phyloP scores from a whole-genome alignment of 1,140 invertebrate species.

The Aphelinus atriplicis region DNA sequence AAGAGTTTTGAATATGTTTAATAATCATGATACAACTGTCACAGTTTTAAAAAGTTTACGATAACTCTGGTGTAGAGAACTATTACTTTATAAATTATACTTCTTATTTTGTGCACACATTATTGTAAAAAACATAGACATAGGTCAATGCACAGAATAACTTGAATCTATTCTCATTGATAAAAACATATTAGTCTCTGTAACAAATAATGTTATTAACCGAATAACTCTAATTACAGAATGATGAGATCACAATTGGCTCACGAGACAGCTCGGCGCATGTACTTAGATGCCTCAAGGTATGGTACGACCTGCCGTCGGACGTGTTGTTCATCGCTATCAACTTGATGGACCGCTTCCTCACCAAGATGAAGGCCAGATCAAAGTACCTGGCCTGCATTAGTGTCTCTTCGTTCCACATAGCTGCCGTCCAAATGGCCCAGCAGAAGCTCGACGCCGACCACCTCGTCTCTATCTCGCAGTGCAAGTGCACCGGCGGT shows the following conservation, averaged over 20 bases:
- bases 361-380: conserved; percentile 77
- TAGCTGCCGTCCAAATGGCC: conserved; percentile 67
- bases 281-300: conserved; percentile 81
- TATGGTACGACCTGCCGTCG: conserved; percentile 83
- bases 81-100: too few species aligned
- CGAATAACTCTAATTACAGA: conserved; percentile 48
- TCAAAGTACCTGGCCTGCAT: conserved; percentile 79
- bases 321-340: conserved; percentile 81
- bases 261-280: conserved; percentile 81
- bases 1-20: too few species aligned
- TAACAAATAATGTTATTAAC: background rate
- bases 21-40: too few species aligned
- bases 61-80: too few species aligned
- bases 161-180: background rate
- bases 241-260: conserved; percentile 76
- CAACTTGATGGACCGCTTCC: conserved; percentile 80
- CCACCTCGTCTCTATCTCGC: conserved; percentile 70
- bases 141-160: background rate
- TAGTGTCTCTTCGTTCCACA: conserved; percentile 75
- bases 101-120: too few species aligned
- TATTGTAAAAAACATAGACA: too few species aligned
- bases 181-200: conserved; percentile 17
- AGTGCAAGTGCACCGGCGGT: conserved; percentile 79
- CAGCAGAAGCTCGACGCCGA: conserved; percentile 57
- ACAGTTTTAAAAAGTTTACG: too few species aligned